Conservation (phyloP, 2,113 vertebrate species). For the Illadopsis cleaveri region DNA sequence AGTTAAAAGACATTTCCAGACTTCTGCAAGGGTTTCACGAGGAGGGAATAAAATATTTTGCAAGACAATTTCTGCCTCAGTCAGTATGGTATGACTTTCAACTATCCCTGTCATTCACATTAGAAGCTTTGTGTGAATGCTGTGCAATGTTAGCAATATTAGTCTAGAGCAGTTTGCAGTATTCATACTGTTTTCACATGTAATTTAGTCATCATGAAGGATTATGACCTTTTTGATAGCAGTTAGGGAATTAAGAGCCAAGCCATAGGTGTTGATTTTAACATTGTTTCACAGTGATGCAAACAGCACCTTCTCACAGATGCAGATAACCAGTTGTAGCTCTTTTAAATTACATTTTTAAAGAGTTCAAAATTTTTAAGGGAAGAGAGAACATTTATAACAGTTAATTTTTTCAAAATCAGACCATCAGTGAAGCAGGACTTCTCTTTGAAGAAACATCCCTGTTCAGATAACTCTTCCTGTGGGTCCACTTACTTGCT, state of each 20-base stretch:
- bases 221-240: background rate
- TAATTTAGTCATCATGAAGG: background rate
- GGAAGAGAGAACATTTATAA: background rate
- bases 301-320: background rate
- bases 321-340: background rate
- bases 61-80: background rate
- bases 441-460: background rate
- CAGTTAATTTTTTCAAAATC: background rate
- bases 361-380: background rate
- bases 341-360: background rate
- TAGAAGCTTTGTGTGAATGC: background rate
- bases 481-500: background rate
- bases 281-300: background rate
- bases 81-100: background rate
- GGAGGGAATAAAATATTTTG: background rate
- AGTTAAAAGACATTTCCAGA: background rate
- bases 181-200: background rate
- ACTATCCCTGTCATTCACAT: background rate
- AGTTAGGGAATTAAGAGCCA: background rate
- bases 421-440: background rate
- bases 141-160: background rate
- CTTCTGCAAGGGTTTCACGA: background rate
- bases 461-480: background rate
- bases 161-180: background rate
- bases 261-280: background rate